These are phyloP conservation scores for Tetranychus piercei DNA, from an alignment of 2,888 invertebrate species.

Conservation along the genomic window DNA sequence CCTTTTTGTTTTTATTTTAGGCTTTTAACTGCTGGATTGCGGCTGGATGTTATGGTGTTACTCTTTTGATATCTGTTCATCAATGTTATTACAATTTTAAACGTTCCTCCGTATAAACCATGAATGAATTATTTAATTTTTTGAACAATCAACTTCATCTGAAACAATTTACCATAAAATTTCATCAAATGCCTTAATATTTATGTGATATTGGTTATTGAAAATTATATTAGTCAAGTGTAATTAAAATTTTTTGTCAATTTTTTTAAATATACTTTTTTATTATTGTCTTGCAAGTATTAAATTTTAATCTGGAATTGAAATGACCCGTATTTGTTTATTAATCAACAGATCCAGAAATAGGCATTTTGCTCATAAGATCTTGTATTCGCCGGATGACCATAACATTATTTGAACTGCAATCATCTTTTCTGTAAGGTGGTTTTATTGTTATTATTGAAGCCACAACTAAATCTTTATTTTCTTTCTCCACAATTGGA, in stretches of 20 bases:
- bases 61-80: conserved; percentile 27
- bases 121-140: no score
- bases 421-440: background rate
- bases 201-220: background rate
- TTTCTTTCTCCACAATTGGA: background rate
- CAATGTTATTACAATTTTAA: conserved; percentile 11
- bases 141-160: background rate
- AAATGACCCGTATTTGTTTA: background rate
- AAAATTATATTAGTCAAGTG: background rate
- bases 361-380: background rate
- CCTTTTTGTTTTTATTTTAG: background rate
- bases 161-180: background rate
- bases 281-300: background rate
- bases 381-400: background rate
- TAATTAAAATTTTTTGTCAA: background rate
- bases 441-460: background rate
- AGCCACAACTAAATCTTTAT: background rate
- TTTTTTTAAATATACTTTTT: background rate
- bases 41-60: conserved; percentile 34
- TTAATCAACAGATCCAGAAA: background rate
- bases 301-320: background rate
- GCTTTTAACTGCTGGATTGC: conserved; percentile 37
- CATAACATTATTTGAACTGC: background rate
- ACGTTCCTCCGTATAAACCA: background rate
- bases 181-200: background rate